Conservation (phyloP, 2,888 invertebrate genomes). For the Apomyelois bistriatella region DNA sequence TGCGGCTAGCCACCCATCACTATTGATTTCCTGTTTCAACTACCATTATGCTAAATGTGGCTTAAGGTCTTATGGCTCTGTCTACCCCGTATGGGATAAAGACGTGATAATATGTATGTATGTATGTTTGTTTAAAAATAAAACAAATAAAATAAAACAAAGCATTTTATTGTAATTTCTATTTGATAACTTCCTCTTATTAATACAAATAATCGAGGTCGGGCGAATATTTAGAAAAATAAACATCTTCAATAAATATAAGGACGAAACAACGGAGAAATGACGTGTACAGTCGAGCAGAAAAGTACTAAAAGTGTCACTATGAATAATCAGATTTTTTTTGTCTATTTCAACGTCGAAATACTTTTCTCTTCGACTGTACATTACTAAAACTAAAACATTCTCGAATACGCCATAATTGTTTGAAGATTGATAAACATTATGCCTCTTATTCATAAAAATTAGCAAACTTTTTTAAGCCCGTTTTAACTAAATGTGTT, state of each 20-base stretch:
- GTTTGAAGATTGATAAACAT: too few relatives aligned
- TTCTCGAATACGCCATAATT: slow-evolving; percentile 17
- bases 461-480: too few relatives aligned
- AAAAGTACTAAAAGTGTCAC: neutral
- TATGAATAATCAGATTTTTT: neutral
- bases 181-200: slow-evolving; percentile 55
- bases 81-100: too few relatives aligned
- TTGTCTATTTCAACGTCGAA: too few relatives aligned
- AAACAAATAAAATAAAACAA: slow-evolving; percentile 50
- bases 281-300: slow-evolving; percentile 20
- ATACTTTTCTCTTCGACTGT: slow-evolving; percentile 23
- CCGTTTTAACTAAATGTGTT: too few relatives aligned
- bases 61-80: too few relatives aligned
- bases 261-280: slow-evolving; percentile 28
- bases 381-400: slow-evolving; percentile 17
- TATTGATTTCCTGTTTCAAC: too few relatives aligned
- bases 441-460: too few relatives aligned
- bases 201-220: slow-evolving; percentile 55
- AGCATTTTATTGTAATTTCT: slow-evolving; percentile 65
- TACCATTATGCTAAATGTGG: too few relatives aligned
- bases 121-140: slow-evolving; percentile 15
- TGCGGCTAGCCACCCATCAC: too few relatives aligned
- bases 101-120: too few relatives aligned
- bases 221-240: slow-evolving; percentile 65
- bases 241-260: slow-evolving; percentile 75